Evolutionary conservation across 2,888 invertebrate species (phyloP).

Genomic region (Netelia melanura): DNA sequence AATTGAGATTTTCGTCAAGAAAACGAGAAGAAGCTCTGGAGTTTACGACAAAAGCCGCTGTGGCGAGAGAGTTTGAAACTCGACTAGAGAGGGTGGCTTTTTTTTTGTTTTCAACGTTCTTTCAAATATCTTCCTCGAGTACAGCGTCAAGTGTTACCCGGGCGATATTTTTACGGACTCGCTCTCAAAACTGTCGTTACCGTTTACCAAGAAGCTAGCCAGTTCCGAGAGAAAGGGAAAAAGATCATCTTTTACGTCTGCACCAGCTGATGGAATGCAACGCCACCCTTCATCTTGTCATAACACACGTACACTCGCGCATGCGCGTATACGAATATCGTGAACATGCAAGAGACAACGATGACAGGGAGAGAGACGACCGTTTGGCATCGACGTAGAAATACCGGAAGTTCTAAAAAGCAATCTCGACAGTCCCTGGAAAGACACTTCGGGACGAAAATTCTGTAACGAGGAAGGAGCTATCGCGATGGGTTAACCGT

Average conservation of each 20-base stretch:
- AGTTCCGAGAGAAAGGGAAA: conserved; percentile 7
- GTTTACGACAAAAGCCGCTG: no score
- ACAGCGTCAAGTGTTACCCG: conserved; percentile 41
- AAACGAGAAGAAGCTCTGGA: conserved; percentile 41
- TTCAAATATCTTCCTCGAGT: neutral
- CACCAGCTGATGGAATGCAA: conserved; percentile 67
- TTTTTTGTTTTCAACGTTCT: conserved; percentile 3
- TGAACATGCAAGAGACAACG: conserved; percentile 22
- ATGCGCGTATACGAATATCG: neutral
- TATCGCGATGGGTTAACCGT: conserved; percentile 55
- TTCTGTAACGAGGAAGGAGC: conserved; percentile 44
- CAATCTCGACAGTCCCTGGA: conserved; percentile 71
- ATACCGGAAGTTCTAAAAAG: conserved; percentile 73
- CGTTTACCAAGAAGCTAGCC: conserved; percentile 17
- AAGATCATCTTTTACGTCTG: conserved; percentile 65
- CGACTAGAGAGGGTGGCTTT: neutral
- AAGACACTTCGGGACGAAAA: conserved; percentile 68
- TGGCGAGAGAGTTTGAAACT: neutral
- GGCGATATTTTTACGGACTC: conserved; percentile 33
- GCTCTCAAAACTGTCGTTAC: conserved; percentile 13
- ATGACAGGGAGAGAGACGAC: neutral
- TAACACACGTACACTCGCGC: neutral
- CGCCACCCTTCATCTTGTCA: conserved; percentile 6
- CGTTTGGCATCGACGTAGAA: neutral
- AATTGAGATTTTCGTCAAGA: conserved; percentile 64